Conservation (phyloP, 2,797 vertebrate genomes). For the Limosa lapponica region DNA sequence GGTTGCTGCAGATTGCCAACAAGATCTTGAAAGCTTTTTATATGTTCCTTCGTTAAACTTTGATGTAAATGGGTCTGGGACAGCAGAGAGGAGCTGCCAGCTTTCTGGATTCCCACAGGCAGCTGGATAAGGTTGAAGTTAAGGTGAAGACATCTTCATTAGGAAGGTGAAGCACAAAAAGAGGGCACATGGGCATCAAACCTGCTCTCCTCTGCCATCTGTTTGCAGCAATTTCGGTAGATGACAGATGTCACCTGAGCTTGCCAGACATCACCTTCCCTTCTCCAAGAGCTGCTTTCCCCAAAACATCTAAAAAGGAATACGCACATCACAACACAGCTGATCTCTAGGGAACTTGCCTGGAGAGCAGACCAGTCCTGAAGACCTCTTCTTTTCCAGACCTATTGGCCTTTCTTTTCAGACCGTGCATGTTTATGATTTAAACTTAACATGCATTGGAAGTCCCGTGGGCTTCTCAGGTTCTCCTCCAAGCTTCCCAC, state of each 20-base stretch:
- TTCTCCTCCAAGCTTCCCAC: constrained; percentile 16
- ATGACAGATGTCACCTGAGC: background rate
- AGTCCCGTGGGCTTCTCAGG: background rate
- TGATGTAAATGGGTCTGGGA: background rate
- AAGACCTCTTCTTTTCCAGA: background rate
- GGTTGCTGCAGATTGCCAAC: background rate
- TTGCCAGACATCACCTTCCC: background rate
- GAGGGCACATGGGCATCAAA: accelerated
- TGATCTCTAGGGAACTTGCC: background rate
- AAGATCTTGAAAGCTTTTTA: background rate
- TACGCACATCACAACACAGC: background rate
- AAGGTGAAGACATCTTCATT: background rate
- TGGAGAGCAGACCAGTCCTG: background rate
- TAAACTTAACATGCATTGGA: background rate
- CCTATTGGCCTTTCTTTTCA: background rate
- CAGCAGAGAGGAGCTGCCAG: background rate
- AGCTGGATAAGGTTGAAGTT: background rate
- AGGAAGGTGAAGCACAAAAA: background rate
- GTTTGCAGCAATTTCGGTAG: background rate
- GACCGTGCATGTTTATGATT: background rate
- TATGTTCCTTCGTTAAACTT: background rate
- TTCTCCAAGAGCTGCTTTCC: background rate
- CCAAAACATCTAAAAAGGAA: background rate
- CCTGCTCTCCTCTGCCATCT: background rate
- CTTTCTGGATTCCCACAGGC: background rate